Evolutionary conservation across 2,113 vertebrate species (phyloP), one percentile per base, ranked within the genome.

Genomic region (Zosterops hypoxanthus): DNA sequence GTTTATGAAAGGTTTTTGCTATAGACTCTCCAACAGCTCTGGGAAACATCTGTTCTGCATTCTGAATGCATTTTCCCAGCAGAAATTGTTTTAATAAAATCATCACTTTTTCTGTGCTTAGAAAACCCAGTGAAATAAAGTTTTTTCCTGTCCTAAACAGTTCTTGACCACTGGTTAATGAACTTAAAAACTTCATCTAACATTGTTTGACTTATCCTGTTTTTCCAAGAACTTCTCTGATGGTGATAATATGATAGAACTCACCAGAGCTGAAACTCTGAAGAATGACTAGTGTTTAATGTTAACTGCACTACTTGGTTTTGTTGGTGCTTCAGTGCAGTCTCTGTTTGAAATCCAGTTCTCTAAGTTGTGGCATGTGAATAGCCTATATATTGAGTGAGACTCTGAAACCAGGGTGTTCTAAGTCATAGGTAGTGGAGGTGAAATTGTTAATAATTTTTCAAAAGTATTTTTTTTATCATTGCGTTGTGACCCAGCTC

Each of bases 11-110:
- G 34, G 39, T 66, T 96, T 91, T 90, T 88, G 52, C 79, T 96
- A 20, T 49, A 93, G 92, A 49, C 42, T 88, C 25, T 92, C 49
- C 68, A 83, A 42, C 49, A 94, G 47, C 47, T 88, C 82, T 86
- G 68, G 76, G 84, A 97, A 96, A 96, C 95, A 97, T 95, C 93
- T 96, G 92, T 93, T 96, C 93, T 5, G 1, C 56, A 44, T 91
- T 92, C 88, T 94, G 85, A 90, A 70, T 73, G 36, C 21, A 1
- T 93, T 94, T 94, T 94, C 88, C 93, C 92, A 95, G 49, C 36
- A 94, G 92, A 95, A 56, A 31, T 68, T 73, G 41, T 92, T 95
- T 96, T 93, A 96, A 96, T 96, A 94, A 95, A 96, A 94, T 93
- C 87, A 95, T 95, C 71, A 66, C 95, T 93, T 96, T 90, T 84